Evolutionary conservation across 2,113 vertebrate genomes (phyloP).

Genomic region (Chaetorhynchus papuensis): DNA sequence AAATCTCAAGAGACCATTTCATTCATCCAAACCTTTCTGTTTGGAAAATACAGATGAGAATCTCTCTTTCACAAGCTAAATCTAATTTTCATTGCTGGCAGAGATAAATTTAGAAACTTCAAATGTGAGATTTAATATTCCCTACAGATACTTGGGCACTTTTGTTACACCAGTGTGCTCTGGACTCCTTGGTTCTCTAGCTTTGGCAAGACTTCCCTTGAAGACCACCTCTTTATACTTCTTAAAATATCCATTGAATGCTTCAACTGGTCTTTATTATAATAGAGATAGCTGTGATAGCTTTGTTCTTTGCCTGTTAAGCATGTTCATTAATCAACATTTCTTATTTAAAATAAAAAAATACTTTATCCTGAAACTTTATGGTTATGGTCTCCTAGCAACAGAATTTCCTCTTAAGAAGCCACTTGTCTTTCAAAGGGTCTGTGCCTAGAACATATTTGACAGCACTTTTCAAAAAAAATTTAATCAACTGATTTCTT

Average conservation of each 20-base stretch:
- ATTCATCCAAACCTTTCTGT: not conserved
- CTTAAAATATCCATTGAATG: conserved; percentile 5
- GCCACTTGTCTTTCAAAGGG: conserved; percentile 33
- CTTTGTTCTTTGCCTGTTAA: conserved; percentile 42
- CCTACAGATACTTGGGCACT: not conserved
- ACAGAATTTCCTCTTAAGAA: conserved; percentile 38
- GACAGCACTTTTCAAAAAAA: conserved; percentile 3
- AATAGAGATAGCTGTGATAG: conserved; percentile 10
- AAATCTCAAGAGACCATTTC: not conserved
- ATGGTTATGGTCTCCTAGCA: conserved; percentile 39
- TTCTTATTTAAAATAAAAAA: conserved; percentile 49
- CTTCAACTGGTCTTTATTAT: conserved; percentile 6
- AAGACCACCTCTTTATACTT: not conserved
- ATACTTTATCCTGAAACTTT: conserved; percentile 34
- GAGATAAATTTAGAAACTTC: not conserved
- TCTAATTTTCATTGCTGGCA: not conserved
- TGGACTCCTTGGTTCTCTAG: not conserved
- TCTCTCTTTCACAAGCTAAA: not conserved
- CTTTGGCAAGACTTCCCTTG: not conserved
- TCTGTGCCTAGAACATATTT: not conserved
- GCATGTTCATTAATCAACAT: conserved; percentile 45
- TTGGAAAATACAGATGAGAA: not conserved
- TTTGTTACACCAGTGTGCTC: not conserved
- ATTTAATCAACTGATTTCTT: conserved; percentile 11
- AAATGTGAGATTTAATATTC: not conserved